Percentiles rank a stretch among this genome's conserved stretches.
Conservation (phyloP, 2,888 invertebrate species). For the Tribolium freemani region DNA sequence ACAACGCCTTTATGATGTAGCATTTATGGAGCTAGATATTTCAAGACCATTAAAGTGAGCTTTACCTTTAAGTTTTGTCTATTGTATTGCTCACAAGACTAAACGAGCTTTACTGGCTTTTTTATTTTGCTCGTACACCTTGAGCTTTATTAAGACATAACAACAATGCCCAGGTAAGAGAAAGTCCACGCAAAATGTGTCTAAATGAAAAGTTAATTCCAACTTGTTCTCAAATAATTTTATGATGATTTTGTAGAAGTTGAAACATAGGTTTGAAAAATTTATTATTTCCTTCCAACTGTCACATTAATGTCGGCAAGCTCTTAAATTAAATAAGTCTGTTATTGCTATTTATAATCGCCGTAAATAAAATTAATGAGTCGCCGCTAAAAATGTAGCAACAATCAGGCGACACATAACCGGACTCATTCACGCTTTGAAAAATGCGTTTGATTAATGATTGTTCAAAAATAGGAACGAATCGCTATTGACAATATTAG, state of each 20-base stretch:
- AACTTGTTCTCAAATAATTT: conserved; percentile 16
- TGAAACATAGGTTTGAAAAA: conserved; percentile 14
- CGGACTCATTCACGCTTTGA: conserved; percentile 12
- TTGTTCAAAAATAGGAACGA: conserved; percentile 2
- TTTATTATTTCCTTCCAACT: conserved; percentile 33
- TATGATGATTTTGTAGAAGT: conserved; percentile 2
- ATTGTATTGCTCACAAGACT: background rate
- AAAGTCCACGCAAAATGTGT: background rate
- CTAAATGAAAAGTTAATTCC: background rate
- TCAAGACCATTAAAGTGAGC: background rate
- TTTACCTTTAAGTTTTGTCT: background rate
- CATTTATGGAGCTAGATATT: background rate
- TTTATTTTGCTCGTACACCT: background rate
- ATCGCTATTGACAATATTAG: conserved; percentile 15
- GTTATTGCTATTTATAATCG: conserved; percentile 26
- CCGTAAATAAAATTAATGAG: conserved; percentile 29
- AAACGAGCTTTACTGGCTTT: background rate
- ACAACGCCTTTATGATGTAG: background rate
- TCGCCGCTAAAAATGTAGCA: conserved; percentile 23
- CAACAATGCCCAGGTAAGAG: background rate
- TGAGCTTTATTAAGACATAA: background rate
- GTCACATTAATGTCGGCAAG: conserved; percentile 28
- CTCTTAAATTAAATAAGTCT: conserved; percentile 24
- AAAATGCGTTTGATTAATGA: conserved; percentile 25
- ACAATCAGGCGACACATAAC: conserved; percentile 14